Percentiles rank a stretch among this genome's conserved stretches.
These are phyloP conservation scores for Temnothorax ravouxi DNA, from an alignment of 2,888 invertebrate genomes.

Conservation along the genomic window DNA sequence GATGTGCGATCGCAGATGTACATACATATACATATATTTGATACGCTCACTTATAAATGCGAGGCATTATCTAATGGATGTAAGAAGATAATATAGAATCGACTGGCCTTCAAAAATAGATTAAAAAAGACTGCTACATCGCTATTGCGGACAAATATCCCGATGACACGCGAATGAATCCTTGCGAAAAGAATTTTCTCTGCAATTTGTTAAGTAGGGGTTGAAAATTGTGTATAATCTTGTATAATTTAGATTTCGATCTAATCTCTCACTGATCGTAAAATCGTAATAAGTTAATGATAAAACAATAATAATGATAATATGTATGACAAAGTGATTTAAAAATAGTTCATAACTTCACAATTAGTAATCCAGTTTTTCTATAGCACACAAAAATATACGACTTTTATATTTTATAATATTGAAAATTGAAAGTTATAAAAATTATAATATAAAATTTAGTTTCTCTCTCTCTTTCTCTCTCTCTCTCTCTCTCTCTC, in stretches of 20 bases:
- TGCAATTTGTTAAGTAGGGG: background rate
- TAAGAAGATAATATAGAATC: background rate
- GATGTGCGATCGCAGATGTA: background rate
- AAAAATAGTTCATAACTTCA: background rate
- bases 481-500: background rate
- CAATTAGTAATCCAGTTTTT: background rate
- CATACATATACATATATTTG: background rate
- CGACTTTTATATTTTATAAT: background rate
- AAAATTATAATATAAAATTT: conserved; percentile 1
- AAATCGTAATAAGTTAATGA: background rate
- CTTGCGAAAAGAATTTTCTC: background rate
- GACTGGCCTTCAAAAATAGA: conserved; percentile 27
- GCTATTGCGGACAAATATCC: background rate
- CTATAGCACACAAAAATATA: background rate
- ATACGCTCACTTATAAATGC: background rate
- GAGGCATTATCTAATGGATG: conserved; percentile 9
- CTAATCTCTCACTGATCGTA: background rate
- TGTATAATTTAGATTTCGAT: background rate
- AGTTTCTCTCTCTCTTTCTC: background rate
- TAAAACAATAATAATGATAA: background rate
- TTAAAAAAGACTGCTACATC: background rate
- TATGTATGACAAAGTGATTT: background rate
- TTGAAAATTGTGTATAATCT: background rate
- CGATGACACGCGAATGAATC: conserved; percentile 19
- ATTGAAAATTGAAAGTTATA: background rate